These are phyloP conservation scores for Whitmania pigra DNA, from an alignment of 1,140 invertebrate genomes.

Conservation along the genomic window DNA sequence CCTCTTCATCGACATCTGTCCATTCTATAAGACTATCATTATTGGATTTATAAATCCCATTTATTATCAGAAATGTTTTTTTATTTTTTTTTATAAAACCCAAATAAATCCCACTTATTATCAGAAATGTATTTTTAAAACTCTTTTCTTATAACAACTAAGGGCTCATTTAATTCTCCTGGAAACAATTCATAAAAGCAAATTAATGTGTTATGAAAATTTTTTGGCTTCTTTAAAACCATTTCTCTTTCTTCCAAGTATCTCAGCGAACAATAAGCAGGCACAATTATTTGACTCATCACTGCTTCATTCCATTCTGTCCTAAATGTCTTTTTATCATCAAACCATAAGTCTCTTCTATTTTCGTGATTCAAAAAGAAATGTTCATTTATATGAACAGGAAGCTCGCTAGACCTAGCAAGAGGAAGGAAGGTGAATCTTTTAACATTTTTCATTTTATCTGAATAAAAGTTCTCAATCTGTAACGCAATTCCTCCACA, in stretches of 20 bases:
- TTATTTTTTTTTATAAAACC: too few relatives aligned
- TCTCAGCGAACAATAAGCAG: conserved; percentile 27
- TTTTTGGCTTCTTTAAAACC: background rate
- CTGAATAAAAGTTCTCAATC: background rate
- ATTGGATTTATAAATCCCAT: too few relatives aligned
- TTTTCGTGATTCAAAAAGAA: conserved; percentile 37
- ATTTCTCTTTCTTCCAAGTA: conserved; percentile 1
- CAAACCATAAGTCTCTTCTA: conserved; percentile 32
- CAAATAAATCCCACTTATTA: background rate
- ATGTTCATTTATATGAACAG: conserved; percentile 37
- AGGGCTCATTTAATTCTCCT: background rate
- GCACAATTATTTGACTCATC: conserved; percentile 28
- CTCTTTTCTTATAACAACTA: background rate
- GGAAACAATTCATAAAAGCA: background rate
- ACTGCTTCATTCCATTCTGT: conserved; percentile 34
- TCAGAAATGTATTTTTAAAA: background rate
- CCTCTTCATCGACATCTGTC: background rate
- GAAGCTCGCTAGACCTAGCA: conserved; percentile 31
- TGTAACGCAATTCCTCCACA: conserved; percentile 31
- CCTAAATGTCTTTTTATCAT: conserved; percentile 21
- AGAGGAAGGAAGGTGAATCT: conserved; percentile 37
- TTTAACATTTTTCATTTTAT: conserved; percentile 15
- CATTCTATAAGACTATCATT: background rate
- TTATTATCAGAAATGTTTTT: too few relatives aligned
- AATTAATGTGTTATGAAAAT: background rate